Percentiles rank a stretch among this genome's conserved stretches.
Evolutionary conservation across 1,140 invertebrate species (phyloP).

Genomic region (Rhynchophorus ferrugineus): DNA sequence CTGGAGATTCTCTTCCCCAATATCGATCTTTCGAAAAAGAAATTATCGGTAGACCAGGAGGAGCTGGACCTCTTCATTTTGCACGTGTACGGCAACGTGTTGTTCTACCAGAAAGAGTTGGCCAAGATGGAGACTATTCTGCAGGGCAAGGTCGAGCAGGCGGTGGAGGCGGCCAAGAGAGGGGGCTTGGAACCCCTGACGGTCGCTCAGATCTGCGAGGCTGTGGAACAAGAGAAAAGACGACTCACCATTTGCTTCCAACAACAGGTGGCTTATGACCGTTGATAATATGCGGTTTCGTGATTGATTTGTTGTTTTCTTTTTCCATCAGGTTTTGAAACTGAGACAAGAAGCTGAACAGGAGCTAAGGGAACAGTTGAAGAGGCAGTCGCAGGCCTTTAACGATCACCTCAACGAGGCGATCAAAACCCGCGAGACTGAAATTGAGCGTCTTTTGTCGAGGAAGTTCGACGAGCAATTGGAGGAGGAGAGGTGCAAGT

Average conservation of each 20-base stretch:
- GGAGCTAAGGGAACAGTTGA: conserved; percentile 68
- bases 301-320: not conserved
- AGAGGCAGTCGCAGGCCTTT: conserved; percentile 74
- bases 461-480: conserved; percentile 63
- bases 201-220: conserved; percentile 46
- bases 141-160: conserved; percentile 52
- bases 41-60: conserved; percentile 52
- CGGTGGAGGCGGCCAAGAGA: conserved; percentile 50
- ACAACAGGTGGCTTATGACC: conserved; percentile 42
- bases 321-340: conserved; percentile 46
- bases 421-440: conserved; percentile 60
- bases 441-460: conserved; percentile 57
- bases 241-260: conserved; percentile 48
- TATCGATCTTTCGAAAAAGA: conserved; percentile 56
- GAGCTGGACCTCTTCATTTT: conserved; percentile 63
- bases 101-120: conserved; percentile 63
- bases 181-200: conserved; percentile 40
- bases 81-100: conserved; percentile 57
- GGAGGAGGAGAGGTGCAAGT: conserved; percentile 58
- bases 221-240: conserved; percentile 49
- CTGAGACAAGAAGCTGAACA: conserved; percentile 60
- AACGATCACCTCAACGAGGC: conserved; percentile 73
- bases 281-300: not conserved
- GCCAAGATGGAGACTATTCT: conserved; percentile 57
- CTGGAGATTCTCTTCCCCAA: conserved; percentile 64